Percentiles rank a stretch among this genome's conserved stretches.
Conservation (phyloP, 2,888 invertebrate species). For the Epinotia nisella region DNA sequence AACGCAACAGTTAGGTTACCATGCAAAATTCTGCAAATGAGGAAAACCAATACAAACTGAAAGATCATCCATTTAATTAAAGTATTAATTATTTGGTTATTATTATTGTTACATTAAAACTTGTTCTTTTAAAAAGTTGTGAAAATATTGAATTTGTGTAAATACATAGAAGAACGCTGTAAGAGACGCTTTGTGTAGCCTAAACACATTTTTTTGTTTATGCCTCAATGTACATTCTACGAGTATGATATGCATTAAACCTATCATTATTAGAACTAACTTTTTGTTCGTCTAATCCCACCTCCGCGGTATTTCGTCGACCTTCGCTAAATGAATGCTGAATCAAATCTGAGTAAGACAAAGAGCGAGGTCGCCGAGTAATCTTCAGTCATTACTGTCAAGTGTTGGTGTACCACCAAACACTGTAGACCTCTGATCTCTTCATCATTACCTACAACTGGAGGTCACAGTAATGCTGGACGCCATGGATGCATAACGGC, state of each 20-base stretch:
- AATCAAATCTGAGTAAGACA: constrained; percentile 53
- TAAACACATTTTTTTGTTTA: neutral
- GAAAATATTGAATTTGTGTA: neutral
- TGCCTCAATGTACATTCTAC: neutral
- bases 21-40: constrained; percentile 10
- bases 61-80: constrained; percentile 14
- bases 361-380: constrained; percentile 51
- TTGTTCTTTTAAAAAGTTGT: neutral
- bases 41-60: constrained; percentile 22
- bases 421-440: neutral
- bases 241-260: constrained; percentile 16
- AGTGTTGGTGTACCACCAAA: constrained; percentile 43
- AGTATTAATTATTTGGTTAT: neutral
- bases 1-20: neutral
- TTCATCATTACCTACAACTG: neutral
- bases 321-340: constrained; percentile 48
- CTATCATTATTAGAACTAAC: constrained; percentile 28
- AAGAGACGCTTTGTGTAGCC: too few relatives aligned
- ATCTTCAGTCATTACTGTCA: constrained; percentile 46
- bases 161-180: too few relatives aligned
- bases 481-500: constrained; percentile 34
- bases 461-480: constrained; percentile 6
- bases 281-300: constrained; percentile 48
- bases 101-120: neutral
- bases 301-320: constrained; percentile 46